A percentile compares a stretch with the other conserved stretches of the same genome.
These are phyloP conservation scores for Galendromus occidentalis DNA, from an alignment of 1,140 invertebrate genomes.

Conservation along the genomic window DNA sequence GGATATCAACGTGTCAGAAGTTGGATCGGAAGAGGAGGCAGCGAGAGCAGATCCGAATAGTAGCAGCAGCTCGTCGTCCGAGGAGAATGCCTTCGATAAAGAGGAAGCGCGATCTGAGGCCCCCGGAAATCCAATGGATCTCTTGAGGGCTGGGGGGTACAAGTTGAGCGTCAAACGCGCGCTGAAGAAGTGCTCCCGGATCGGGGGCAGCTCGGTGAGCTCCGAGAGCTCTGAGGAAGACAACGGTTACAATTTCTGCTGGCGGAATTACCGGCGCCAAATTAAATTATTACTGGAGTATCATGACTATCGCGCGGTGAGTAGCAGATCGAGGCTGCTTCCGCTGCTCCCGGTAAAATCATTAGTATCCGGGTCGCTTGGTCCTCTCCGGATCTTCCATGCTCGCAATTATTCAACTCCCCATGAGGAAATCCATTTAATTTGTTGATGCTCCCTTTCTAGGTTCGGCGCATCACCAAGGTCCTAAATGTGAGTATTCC, in stretches of 20 bases:
- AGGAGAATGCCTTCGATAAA: neutral
- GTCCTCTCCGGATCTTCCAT: too few relatives aligned
- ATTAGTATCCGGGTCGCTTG: too few relatives aligned
- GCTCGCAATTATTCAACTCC: too few relatives aligned
- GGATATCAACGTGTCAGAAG: too few relatives aligned
- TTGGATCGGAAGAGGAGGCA: too few relatives aligned
- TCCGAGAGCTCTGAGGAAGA: neutral
- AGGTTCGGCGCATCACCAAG: neutral
- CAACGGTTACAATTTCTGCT: neutral
- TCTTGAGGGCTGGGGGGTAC: neutral
- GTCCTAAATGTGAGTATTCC: neutral
- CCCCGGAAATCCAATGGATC: neutral
- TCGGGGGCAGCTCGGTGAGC: neutral
- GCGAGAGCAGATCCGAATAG: neutral
- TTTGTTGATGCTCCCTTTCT: neutral
- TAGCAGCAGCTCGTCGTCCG: neutral
- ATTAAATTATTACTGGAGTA: too few relatives aligned
- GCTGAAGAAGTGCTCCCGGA: neutral
- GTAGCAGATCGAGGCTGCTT: neutral
- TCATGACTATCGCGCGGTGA: neutral
- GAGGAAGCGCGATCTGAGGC: neutral
- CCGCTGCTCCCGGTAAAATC: too few relatives aligned
- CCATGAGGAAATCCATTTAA: too few relatives aligned
- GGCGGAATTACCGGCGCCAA: too few relatives aligned
- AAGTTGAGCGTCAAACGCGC: neutral